Base-by-base conservation (phyloP, 2,113 vertebrate species). In the Empidonax traillii region DNA sequence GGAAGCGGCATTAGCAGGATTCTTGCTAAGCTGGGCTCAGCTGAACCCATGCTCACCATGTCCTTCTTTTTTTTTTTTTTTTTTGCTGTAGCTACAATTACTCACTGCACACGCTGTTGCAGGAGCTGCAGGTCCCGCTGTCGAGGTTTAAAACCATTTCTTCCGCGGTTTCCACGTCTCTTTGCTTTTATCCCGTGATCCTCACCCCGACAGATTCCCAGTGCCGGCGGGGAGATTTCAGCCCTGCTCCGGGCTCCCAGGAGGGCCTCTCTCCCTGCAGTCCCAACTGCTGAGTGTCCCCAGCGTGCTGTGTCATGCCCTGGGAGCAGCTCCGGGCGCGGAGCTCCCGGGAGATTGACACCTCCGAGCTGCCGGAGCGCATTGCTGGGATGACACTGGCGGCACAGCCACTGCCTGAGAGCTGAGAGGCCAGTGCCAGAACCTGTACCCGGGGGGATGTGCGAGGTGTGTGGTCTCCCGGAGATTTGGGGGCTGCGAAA, bases 21-120 rank as follows among this genome's bases (percentile, higher is more conserved):
- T 97, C 78, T 91, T 91, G 91, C 67, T 95, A 93, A 94, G 74
- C 89, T 87, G 71, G 62, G 67, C 62, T 96, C 22, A 0, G 71
- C 85, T 58, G 12, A 52, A 91, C 69, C 71, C 93, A 44, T 94
- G 85, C 82, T 91, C 65, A 65, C 72, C 83, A 25, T 43, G 44
- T 56, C 31, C 46, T 52, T 33, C 7, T n/a, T 12, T 12, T 12
- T 39, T 41, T 41, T 76, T 43, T 77, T 22, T 35, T 12, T 33
- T 49, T 24, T 47, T 69, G 6, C 30, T 31, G 30, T 63, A 71
- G 69, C 92, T 85, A 53, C 81, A 89, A 53, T 89, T 85, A 79
- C 89, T 93, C 44, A 16, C 56, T 9, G 35, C 43, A 1, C 43
- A 56, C 18, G 0, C 67, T 67, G 25, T 65, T 94, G 49, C 56